Evolutionary conservation across 2,888 invertebrate genomes (phyloP), one percentile per base, ranked within the genome.

Genomic region (Thecophora atra): DNA sequence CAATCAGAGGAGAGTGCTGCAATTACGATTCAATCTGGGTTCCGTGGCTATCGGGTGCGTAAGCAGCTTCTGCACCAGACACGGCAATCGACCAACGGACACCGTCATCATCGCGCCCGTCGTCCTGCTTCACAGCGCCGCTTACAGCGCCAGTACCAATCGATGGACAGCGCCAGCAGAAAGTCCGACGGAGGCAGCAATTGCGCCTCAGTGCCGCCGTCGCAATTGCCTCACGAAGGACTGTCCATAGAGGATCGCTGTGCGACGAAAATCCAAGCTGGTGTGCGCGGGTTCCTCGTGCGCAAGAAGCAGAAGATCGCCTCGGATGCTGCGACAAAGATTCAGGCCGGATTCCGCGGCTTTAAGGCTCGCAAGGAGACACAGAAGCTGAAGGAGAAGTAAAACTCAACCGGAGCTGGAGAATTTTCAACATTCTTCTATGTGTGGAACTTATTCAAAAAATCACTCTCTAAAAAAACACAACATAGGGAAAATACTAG

Each of bases 11-110:
- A 86, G 74, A 83, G 79, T 77, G 89, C 89, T 28, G 89, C 89
- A 13, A 88, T 87, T 15, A 89, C 88, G 79, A 89, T 89, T 68
- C 89, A 89, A 81, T 89, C 89, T 54, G 88, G 88, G 69, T 89
- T 89, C 78, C 86, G 89, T 37, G 89, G 89, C 1, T 89, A 89
- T 76, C 85, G 88, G 3, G 88, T 88, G 13, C 84, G 88, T n/a
- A 88, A 88, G 74, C 88, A 87, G 72, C 76, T 88, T 47, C 83
- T 82, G 47, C 73, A 67, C 63, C 78, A 77, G 17, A 30, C 52
- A 37, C 69, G 66, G 58, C 56, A 68, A 60, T 30, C 71, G 51
- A 66, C 73, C 30, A 72, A 75, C 77, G 77, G 77, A 51, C 65
- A 66, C 52, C 58, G 70, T 56, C 30, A 71, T 24, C 70, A 70